These are phyloP conservation scores for Rhyacophila evoluta DNA, from an alignment of 2,888 invertebrate species.

Conservation along the genomic window DNA sequence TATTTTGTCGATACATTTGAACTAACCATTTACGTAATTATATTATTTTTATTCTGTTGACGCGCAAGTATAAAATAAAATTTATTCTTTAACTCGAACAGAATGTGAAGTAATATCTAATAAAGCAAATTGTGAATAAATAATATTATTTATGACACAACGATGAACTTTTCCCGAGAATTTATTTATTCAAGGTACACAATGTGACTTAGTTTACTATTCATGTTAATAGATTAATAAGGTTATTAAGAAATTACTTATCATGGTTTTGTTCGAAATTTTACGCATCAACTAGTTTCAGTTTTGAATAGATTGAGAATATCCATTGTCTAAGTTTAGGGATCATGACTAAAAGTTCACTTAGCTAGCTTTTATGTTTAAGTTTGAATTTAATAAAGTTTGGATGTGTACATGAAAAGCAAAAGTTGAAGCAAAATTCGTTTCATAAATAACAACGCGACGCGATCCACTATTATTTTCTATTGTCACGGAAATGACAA, in stretches of 20 bases:
- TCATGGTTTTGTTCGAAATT: background rate
- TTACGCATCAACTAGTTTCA: background rate
- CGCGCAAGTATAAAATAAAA: no score
- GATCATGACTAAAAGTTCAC: background rate
- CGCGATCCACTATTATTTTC: constrained; percentile 6
- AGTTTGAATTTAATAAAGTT: background rate
- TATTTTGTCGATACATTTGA: no score
- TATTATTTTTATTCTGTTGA: no score
- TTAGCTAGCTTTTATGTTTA: background rate
- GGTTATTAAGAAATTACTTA: background rate
- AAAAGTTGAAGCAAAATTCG: background rate
- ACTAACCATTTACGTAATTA: no score
- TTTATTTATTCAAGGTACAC: no score
- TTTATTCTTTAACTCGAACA: no score
- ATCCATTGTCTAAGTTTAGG: background rate
- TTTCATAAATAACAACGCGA: background rate
- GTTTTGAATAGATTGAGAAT: background rate
- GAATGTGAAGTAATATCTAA: no score
- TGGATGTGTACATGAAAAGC: background rate
- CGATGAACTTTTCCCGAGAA: no score
- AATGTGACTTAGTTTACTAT: no score
- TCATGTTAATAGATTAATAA: no score
- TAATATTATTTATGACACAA: no score
- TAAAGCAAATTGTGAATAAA: no score
- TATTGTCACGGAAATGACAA: background rate